Evolutionary conservation across 2,888 invertebrate genomes (phyloP).

Genomic region (Carpatolechia fugitivella): DNA sequence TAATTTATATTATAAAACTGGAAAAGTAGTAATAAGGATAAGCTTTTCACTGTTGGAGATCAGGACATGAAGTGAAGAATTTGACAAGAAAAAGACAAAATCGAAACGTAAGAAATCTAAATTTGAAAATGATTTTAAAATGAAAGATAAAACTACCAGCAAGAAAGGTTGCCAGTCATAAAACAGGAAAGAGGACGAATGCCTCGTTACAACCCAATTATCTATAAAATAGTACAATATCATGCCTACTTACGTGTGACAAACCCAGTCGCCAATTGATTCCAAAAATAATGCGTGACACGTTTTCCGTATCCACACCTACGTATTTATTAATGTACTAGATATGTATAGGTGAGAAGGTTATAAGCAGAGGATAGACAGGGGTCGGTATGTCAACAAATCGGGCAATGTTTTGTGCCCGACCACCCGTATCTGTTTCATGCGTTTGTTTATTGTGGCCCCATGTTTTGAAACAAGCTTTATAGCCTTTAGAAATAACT

Average conservation of each 20-base stretch:
- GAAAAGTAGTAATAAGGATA: no score
- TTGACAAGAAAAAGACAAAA: no score
- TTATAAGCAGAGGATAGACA: slow-evolving; percentile 10
- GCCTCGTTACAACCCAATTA: no score
- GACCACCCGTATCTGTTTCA: slow-evolving; percentile 65
- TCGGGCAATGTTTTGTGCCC: slow-evolving; percentile 50
- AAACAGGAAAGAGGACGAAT: no score
- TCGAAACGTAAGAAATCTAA: no score
- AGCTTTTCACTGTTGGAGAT: no score
- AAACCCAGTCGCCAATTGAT: neutral
- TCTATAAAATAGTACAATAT: no score
- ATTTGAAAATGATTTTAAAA: no score
- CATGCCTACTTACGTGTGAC: neutral
- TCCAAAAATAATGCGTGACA: neutral
- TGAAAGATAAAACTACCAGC: no score
- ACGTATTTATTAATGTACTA: slow-evolving; percentile 21
- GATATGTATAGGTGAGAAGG: neutral
- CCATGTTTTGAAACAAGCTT: slow-evolving; percentile 41
- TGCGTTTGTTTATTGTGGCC: slow-evolving; percentile 60
- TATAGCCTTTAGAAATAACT: slow-evolving; percentile 63
- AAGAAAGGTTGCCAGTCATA: no score
- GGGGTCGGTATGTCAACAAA: slow-evolving; percentile 60
- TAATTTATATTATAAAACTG: no score
- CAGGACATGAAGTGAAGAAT: no score
- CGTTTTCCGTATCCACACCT: neutral